Evolutionary conservation across 2,113 vertebrate species (phyloP), one percentile per base, ranked within the genome.

Genomic region (Etheostoma cragini): DNA sequence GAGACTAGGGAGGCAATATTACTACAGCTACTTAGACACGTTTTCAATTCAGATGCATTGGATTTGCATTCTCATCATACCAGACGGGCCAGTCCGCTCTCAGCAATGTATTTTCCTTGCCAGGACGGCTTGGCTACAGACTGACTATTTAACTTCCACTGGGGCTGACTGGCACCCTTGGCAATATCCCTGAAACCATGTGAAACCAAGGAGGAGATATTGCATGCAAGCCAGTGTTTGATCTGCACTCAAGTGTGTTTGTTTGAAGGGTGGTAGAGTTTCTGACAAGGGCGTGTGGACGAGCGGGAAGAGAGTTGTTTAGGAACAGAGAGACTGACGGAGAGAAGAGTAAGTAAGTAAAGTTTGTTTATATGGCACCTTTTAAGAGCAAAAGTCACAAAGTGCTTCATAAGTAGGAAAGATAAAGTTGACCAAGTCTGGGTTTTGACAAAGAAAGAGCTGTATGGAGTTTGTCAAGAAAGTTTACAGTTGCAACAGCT

Each of bases 251-350:
- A 57, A 76, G 70, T 68, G 78, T 91, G 87, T 91, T 92, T 88
- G 86, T 81, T 89, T 87, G 78, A 89, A 81, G 82, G 86, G 84
- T 80, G 84, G 82, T 58, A 82, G 80, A 71, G 61, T 88, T 89
- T 84, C 68, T 83, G 82, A 82, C 35, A 53, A 78, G 77, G 80
- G 72, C 7, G 46, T 75, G 63, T n/a, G 49, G 61, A 72, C 33
- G 4, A 72, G 65, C 14, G 15, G 17, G 74, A 56, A 76, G 14
- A 66, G 57, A 80, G 70, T 68, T 73, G 81, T 72, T 81, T 62
- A 24, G 13, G 46, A 65, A 24, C 63, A 17, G 57, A 50, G 69
- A 66, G 46, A 42, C 33, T 12, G 12, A 42, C 3, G 19, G 16
- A 21, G 24, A 76, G 26, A 30, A 60, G 33, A 68, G 65, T 6